Evolutionary conservation across 2,888 invertebrate species (phyloP), one percentile per base, ranked within the genome.

Genomic region (Drosophila limbata): DNA sequence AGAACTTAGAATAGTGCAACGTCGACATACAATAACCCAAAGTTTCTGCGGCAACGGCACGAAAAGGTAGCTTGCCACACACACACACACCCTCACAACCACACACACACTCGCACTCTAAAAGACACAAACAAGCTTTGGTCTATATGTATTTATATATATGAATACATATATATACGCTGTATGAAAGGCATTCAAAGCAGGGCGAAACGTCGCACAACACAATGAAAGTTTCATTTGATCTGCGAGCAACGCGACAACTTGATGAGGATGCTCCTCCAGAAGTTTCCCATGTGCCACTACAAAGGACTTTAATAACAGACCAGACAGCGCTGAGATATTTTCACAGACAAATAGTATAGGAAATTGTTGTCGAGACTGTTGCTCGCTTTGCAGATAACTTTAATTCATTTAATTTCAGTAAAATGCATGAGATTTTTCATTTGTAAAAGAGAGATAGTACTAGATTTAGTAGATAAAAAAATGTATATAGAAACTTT

Each of bases 221-320:
- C 81, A 91, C 90, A 91, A 87, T 88, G 88, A 89, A 89, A 89
- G 76, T 91, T 91, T 90, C 87, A 91, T 90, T 90, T 90, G 88
- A 91, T 89, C 85, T 88, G 79, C 56, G 68, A 74, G 68, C 56
- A 56, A 68, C 73, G 75, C 79, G 87, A 72, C 72, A 69, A 70
- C 71, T 79, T 87, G 84, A 82, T 84, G 84, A 73, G 72, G 70
- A 45, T 56, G 45, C 45, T 28, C 35, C 19, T 13, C 17, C 10
- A n/a, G 21, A 56, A 55, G 53, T 55, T 40, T 17, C 53, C 51
- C 40, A 17, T 60, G 19, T 15, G 35, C 31, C 50, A 37, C 33
- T 28, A 62, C 35, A 61, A 60, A 50, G 53, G 19, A 28, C 52
- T 40, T 53, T 53, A 40, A 55, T 42, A 55, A 33, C 31, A 31